These are phyloP conservation scores for Nematopogon swammerdamellus DNA, from an alignment of 2,888 invertebrate species.

Conservation along the genomic window DNA sequence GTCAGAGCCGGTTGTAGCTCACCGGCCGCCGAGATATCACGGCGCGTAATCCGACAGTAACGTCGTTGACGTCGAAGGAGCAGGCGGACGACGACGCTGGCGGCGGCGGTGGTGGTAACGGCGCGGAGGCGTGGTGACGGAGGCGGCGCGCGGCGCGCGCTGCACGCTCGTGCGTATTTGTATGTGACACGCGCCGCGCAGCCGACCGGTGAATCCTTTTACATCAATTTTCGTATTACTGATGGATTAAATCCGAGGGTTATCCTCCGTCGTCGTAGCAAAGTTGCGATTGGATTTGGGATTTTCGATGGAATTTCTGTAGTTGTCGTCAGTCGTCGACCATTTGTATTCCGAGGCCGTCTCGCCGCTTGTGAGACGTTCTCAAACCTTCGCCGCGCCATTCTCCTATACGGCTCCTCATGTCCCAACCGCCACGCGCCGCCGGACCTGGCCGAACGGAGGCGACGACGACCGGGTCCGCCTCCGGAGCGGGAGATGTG, in stretches of 20 bases:
- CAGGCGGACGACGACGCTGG: constrained; percentile 1
- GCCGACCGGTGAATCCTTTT: constrained; percentile 35
- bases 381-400: no score
- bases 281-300: constrained; percentile 46
- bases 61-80: constrained; percentile 31
- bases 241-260: constrained; percentile 52
- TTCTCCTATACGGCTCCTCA: no score
- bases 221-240: constrained; percentile 56
- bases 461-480: no score
- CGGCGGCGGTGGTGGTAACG: constrained; percentile 17
- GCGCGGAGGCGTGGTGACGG: constrained; percentile 31
- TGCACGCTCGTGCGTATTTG: constrained; percentile 32
- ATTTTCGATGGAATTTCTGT: constrained; percentile 14
- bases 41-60: background rate
- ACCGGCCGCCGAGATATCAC: constrained; percentile 7
- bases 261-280: constrained; percentile 34
- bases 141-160: constrained; percentile 16
- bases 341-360: constrained; percentile 46
- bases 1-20: constrained; percentile 31
- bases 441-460: no score
- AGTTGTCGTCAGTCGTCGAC: constrained; percentile 42
- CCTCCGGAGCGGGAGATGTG: no score
- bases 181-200: constrained; percentile 31
- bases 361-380: constrained; percentile 19
- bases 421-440: no score